Percentiles rank a stretch among this genome's conserved stretches.
Conservation (phyloP, 2,113 vertebrate species). For the Lampris megalopsis region DNA sequence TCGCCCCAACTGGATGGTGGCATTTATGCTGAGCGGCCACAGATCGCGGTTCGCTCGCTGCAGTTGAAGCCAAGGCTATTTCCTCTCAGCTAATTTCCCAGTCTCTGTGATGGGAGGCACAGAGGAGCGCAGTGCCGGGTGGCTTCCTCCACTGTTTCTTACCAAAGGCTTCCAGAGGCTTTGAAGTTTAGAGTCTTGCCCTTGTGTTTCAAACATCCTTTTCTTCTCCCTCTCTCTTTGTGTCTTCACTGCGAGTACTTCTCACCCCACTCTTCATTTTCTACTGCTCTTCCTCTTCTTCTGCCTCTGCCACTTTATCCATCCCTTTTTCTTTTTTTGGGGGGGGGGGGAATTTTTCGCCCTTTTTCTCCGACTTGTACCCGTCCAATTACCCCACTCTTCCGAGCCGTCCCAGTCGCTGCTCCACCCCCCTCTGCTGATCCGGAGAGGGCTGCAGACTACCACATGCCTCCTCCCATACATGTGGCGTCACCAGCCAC, state of each 20-base stretch:
- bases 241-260: conserved; percentile 43
- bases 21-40: conserved; percentile 45
- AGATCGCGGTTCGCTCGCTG: conserved; percentile 19
- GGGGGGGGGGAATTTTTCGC: too few species aligned
- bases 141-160: conserved; percentile 72
- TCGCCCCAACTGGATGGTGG: conserved; percentile 53
- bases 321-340: conserved; percentile 9
- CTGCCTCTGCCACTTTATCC: neutral
- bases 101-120: conserved; percentile 71
- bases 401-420: too few species aligned
- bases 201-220: conserved; percentile 68
- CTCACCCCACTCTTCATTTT: conserved; percentile 38
- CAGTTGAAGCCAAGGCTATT: conserved; percentile 60
- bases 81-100: conserved; percentile 72
- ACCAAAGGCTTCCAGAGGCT: conserved; percentile 67
- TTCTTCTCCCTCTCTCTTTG: conserved; percentile 54
- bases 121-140: conserved; percentile 58
- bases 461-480: too few species aligned
- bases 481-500: too few species aligned
- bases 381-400: too few species aligned
- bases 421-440: too few species aligned
- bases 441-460: too few species aligned
- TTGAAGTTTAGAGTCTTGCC: conserved; percentile 68
- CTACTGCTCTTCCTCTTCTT: conserved; percentile 4
- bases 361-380: too few species aligned